A percentile compares a stretch with the other conserved stretches of the same genome.
These are phyloP conservation scores for Hyphantria cunea DNA, from an alignment of 1,140 invertebrate species.

Conservation along the genomic window DNA sequence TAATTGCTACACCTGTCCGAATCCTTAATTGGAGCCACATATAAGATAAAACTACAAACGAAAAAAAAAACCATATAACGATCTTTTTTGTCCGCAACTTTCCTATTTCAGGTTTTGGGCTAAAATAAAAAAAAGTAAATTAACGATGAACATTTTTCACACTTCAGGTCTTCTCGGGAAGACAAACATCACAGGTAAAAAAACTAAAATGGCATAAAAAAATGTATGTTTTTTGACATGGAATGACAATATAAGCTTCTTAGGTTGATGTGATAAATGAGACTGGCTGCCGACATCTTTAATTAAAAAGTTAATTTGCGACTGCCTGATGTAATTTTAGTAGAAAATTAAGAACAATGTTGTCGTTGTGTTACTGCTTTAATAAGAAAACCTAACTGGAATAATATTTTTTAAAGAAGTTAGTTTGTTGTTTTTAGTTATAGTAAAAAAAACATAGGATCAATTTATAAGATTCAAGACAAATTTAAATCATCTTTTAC, in stretches of 20 bases:
- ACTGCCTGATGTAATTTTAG: background rate
- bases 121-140: constrained; percentile 68
- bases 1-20: constrained; percentile 68
- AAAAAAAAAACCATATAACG: constrained; percentile 56
- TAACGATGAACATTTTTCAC: constrained; percentile 80
- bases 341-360: constrained; percentile 3
- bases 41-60: constrained; percentile 33
- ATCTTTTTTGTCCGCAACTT: constrained; percentile 71
- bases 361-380: background rate
- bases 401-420: too few species aligned
- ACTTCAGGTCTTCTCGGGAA: constrained; percentile 83
- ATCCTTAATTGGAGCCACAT: constrained; percentile 62
- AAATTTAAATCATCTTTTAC: too few species aligned
- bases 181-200: constrained; percentile 82
- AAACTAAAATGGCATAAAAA: constrained; percentile 41
- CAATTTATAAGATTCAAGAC: too few species aligned
- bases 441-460: too few species aligned
- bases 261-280: constrained; percentile 42
- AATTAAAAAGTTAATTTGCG: constrained; percentile 7
- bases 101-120: constrained; percentile 77
- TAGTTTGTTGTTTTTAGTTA: too few species aligned
- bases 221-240: constrained; percentile 48
- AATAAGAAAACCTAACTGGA: too few species aligned
- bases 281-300: constrained; percentile 4
- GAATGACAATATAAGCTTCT: constrained; percentile 33